Base-by-base conservation (phyloP, 2,113 vertebrate species). In the Clarias gariepinus region DNA sequence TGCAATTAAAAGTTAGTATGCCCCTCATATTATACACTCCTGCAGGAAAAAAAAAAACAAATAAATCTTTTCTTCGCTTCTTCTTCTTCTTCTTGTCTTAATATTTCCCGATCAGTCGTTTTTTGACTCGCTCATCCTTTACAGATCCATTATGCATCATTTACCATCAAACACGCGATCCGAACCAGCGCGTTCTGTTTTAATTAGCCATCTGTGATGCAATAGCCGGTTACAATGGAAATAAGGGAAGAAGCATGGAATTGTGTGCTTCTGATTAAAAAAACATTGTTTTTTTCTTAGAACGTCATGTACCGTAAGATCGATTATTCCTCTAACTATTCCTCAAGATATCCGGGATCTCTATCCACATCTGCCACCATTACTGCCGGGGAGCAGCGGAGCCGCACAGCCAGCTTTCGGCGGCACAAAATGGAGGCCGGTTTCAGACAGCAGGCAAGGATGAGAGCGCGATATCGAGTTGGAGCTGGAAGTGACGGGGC, bases 401-500 rank as follows among this genome's bases (percentile, higher is more conserved):
- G 77, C 77, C 77, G 18, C 25, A 55, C 3, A 55, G 52, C 11
- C 23, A 76, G 73, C 15, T 53, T 76, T 76, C 47, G 12, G 47
- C 47, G 6, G 6, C 19, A 25, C 78, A 81, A 81, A 81, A 81
- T 81, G 78, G 78, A 61, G 78, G 57, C 78, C 78, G 18, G 78
- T 81, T 80, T 47, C 25, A 76, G 47, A 55, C 55, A 73, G 82
- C 28, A 16, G 64, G 77, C 78, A 81, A 21, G 41, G 78, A 81
- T 47, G 55, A 30, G 68, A 73, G 41, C 23, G 36, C 68, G 18
- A 4, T 74, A 74, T 84, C 47, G 69, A 61, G 69, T 47, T 47
- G 61, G 80, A 61, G 79, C 71, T 81, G 85, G 36, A 74, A 74
- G 76, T 30, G 64, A 68, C 57, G 52, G 52, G 71, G 71, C 69